phyloP scores from a whole-genome alignment of 2,113 vertebrate species.

The Perca flavescens region DNA sequence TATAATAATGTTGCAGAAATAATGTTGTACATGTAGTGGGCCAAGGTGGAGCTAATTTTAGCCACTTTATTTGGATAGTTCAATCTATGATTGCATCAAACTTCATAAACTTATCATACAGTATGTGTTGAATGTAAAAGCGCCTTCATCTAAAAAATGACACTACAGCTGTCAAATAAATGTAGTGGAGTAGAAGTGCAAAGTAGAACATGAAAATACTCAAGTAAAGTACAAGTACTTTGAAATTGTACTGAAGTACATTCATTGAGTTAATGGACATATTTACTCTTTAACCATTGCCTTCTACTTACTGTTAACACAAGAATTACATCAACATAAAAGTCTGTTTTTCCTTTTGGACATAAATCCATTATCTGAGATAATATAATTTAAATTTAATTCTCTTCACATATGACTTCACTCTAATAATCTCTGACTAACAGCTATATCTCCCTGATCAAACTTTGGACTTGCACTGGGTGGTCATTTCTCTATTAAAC shows the following conservation, averaged over 20 bases:
- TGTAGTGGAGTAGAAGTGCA: not conserved
- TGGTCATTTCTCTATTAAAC: slow-evolving; percentile 50
- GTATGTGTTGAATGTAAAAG: not conserved
- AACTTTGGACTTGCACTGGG: slow-evolving; percentile 14
- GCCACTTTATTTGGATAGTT: not conserved
- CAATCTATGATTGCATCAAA: not conserved
- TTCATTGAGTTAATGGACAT: not conserved
- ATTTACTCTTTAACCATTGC: not conserved
- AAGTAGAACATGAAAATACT: not conserved
- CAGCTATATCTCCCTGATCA: slow-evolving; percentile 13
- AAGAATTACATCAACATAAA: not conserved
- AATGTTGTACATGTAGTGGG: not conserved
- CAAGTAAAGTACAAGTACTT: not conserved
- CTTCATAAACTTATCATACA: not conserved
- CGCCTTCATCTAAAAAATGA: slow-evolving; percentile 1
- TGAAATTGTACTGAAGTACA: not conserved
- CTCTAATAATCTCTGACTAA: slow-evolving; percentile 4
- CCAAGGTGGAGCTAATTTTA: not conserved
- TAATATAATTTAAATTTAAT: not conserved
- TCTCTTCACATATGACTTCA: not conserved
- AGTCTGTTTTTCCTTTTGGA: not conserved
- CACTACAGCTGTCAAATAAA: not conserved
- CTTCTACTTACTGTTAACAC: not conserved
- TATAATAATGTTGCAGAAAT: no score
- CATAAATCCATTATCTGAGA: no score